These are phyloP conservation scores for Jaculus jaculus DNA, from an alignment of 2,113 vertebrate species.

Conservation along the genomic window DNA sequence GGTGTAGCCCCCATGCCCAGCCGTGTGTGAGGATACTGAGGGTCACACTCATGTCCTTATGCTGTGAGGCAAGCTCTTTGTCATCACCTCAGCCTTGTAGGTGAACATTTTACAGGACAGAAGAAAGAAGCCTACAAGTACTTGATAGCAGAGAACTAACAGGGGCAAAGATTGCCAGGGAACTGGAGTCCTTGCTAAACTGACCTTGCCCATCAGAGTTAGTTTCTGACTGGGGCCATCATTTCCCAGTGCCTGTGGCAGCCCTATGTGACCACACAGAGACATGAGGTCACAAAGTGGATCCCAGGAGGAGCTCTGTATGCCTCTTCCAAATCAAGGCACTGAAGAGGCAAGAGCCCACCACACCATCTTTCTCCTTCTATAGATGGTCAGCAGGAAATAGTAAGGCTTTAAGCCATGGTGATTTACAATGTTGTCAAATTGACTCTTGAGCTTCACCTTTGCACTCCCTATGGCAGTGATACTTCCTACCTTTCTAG, in stretches of 20 bases:
- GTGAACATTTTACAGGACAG: neutral
- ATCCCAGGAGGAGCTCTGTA: fast-evolving
- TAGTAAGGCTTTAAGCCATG: neutral
- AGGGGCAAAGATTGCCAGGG: neutral
- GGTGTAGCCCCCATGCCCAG: too few species aligned
- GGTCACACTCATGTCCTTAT: too few species aligned
- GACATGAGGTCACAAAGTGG: neutral
- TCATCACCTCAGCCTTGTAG: too few species aligned
- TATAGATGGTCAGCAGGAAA: neutral
- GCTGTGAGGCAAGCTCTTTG: too few species aligned
- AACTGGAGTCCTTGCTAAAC: neutral
- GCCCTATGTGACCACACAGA: fast-evolving
- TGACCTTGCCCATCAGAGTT: too few species aligned
- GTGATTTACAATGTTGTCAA: too few species aligned
- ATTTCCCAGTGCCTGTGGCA: neutral
- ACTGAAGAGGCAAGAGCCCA: too few species aligned
- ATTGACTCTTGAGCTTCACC: too few species aligned
- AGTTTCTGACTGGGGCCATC: neutral
- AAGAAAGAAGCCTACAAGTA: neutral
- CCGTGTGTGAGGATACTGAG: too few species aligned
- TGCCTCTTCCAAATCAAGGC: neutral
- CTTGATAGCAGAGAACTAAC: neutral
- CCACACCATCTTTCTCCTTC: neutral
- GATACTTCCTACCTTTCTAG: too few species aligned
- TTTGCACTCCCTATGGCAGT: too few species aligned